phyloP scores from a whole-genome alignment of 2,797 vertebrate species.

The Tangara arthus region DNA sequence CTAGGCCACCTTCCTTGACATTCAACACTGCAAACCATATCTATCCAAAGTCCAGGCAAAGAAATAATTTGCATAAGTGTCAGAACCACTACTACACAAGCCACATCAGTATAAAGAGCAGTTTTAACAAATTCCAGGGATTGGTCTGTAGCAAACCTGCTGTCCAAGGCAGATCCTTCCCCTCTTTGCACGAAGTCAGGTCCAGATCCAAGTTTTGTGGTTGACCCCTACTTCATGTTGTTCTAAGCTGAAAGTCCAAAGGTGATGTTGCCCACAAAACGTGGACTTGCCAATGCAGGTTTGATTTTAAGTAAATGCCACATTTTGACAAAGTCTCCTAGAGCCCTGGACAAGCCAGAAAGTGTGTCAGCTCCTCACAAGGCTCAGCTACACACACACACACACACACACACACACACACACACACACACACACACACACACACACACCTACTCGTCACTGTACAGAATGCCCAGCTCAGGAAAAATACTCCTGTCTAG shows the following conservation, averaged over 20 bases:
- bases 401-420: not conserved
- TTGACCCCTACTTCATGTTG: not conserved
- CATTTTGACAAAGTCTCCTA: not conserved
- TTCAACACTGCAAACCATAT: not conserved
- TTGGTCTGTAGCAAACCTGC: not conserved
- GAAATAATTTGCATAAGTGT: not conserved
- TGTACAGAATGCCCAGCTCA: slow-evolving; percentile 60
- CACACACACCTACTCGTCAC: slow-evolving; percentile 18
- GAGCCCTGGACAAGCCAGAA: slow-evolving; percentile 3
- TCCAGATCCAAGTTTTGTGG: not conserved
- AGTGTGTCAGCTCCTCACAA: not conserved
- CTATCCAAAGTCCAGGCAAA: not conserved
- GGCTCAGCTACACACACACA: not conserved
- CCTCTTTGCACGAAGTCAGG: not conserved
- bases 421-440: not conserved
- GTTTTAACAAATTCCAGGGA: not conserved
- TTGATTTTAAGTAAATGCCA: not conserved
- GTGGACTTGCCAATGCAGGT: not conserved
- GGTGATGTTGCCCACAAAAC: not conserved
- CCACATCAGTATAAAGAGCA: not conserved
- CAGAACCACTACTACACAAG: not conserved
- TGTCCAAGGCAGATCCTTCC: not conserved
- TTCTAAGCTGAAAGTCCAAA: not conserved
- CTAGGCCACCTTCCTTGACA: not conserved
- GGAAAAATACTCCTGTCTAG: slow-evolving; percentile 45